phyloP scores from a whole-genome alignment of 2,113 vertebrate genomes.

The Trachemys scripta region DNA sequence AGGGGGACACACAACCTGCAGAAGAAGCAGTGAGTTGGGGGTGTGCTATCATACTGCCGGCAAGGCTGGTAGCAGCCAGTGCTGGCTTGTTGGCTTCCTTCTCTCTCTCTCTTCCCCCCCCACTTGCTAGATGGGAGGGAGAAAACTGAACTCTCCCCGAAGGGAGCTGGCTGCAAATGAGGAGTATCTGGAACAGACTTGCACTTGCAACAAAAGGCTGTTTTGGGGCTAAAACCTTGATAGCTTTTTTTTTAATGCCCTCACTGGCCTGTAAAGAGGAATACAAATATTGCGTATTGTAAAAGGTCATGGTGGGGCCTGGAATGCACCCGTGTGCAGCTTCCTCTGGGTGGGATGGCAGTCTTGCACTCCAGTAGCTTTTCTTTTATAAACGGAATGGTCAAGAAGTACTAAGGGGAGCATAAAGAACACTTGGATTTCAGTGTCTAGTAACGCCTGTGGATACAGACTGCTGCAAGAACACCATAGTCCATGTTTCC shows the following conservation, averaged over 20 bases:
- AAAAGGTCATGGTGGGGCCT: background rate
- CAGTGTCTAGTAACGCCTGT: background rate
- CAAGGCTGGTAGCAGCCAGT: background rate
- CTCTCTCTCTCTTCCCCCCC: background rate
- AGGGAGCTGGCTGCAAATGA: background rate
- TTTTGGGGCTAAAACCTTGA: background rate
- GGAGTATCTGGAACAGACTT: background rate
- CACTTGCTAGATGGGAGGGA: accelerated
- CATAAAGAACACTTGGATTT: background rate
- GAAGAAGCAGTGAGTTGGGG: background rate
- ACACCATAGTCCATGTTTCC: background rate
- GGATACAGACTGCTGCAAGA: background rate
- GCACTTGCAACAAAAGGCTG: background rate
- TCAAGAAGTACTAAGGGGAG: background rate
- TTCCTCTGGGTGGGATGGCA: background rate
- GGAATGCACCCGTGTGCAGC: background rate
- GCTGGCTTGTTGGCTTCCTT: background rate
- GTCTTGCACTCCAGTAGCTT: background rate
- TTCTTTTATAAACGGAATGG: background rate
- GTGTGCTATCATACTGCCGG: accelerated
- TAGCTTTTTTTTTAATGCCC: accelerated
- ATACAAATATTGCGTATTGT: accelerated
- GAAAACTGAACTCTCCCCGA: background rate
- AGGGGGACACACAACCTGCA: background rate
- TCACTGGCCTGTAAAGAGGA: background rate